Conservation (phyloP, 2,113 vertebrate species). For the Hippoglossus stenolepis region DNA sequence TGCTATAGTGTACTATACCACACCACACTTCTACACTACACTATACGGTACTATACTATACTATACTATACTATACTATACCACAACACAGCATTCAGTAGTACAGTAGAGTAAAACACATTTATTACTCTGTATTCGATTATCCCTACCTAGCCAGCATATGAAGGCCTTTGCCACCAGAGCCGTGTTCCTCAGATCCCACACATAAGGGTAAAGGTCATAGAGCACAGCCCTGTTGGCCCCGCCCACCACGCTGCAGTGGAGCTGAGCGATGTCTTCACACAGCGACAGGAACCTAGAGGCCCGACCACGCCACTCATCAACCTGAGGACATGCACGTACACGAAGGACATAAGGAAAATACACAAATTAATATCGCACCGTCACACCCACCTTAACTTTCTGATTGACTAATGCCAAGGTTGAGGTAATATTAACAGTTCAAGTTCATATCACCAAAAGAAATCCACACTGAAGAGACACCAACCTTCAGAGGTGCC, state of each 20-base stretch:
- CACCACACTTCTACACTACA: too few species aligned
- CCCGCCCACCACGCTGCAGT: slow-evolving; percentile 83
- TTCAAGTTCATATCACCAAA: too few species aligned
- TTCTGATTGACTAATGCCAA: neutral
- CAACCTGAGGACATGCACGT: slow-evolving; percentile 60
- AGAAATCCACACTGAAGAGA: neutral
- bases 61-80: neutral
- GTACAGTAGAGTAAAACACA: neutral
- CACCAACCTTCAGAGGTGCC: slow-evolving; percentile 77
- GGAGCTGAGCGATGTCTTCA: slow-evolving; percentile 80
- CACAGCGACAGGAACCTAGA: slow-evolving; percentile 82
- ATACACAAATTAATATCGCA: neutral
- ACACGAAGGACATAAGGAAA: too few species aligned
- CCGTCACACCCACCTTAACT: neutral
- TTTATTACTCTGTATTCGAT: neutral
- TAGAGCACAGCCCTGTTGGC: slow-evolving; percentile 85
- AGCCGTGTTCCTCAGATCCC: slow-evolving; percentile 88
- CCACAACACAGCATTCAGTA: neutral
- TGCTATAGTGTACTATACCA: too few species aligned
- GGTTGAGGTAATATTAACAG: too few species aligned
- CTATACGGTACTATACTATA: too few species aligned
- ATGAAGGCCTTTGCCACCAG: slow-evolving; percentile 86
- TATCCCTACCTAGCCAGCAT: slow-evolving; percentile 85
- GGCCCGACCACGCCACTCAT: slow-evolving; percentile 80
- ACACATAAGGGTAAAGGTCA: slow-evolving; percentile 90